Evolutionary conservation across 2,888 invertebrate species (phyloP).

Genomic region (Cantharis rustica): DNA sequence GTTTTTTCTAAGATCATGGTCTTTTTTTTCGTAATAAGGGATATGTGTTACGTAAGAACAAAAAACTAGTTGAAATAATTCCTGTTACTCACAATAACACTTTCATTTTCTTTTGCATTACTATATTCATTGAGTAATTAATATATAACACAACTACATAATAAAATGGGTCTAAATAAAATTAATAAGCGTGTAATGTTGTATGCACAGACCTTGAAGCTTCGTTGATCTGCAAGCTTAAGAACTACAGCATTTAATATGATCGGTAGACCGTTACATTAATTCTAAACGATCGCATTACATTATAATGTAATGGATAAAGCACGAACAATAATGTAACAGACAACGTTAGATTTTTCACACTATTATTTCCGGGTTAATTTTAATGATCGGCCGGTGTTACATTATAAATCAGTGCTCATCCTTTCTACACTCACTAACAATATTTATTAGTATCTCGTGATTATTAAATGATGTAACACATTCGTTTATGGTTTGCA

Average conservation of each 20-base stretch:
- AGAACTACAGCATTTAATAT: not conserved
- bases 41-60: not conserved
- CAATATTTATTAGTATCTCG: constrained; percentile 1
- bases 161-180: not conserved
- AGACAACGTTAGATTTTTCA: not conserved
- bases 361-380: not conserved
- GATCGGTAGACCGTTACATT: not conserved
- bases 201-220: not conserved
- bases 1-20: not conserved
- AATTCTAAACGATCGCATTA: not conserved
- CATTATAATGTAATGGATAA: not conserved
- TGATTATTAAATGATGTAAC: not conserved
- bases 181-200: not conserved
- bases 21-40: not conserved
- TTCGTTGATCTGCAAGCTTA: not conserved
- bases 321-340: not conserved
- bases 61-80: not conserved
- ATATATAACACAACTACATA: not conserved
- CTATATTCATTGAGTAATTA: not conserved
- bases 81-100: not conserved
- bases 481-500: not conserved
- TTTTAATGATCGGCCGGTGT: not conserved
- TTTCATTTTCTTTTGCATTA: not conserved
- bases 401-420: constrained; percentile 4
- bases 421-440: constrained; percentile 13